These are phyloP conservation scores for Melangyna quadrimaculata DNA, from an alignment of 2,888 invertebrate genomes.

Conservation along the genomic window DNA sequence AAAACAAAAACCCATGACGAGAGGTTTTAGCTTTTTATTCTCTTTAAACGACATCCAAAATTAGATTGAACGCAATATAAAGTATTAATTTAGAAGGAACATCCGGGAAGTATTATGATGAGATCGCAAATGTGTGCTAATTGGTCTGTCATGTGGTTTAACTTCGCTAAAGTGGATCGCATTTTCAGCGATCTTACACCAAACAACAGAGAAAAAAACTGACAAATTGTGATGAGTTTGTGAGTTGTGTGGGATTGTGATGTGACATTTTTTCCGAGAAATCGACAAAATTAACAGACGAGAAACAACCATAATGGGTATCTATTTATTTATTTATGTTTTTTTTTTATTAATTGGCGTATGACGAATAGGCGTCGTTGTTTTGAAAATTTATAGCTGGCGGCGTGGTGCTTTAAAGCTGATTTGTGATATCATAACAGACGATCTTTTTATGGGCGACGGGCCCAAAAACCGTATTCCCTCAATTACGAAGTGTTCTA, in stretches of 20 bases:
- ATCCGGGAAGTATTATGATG: slow-evolving; percentile 67
- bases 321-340: slow-evolving; percentile 1
- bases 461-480: too few species aligned
- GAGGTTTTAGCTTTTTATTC: slow-evolving; percentile 14
- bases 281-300: slow-evolving; percentile 39
- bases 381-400: background rate
- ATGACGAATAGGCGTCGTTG: slow-evolving; percentile 51
- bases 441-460: too few species aligned
- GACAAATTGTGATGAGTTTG: slow-evolving; percentile 49
- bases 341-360: slow-evolving; percentile 62
- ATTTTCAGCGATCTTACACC: background rate
- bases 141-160: slow-evolving; percentile 71
- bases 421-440: background rate
- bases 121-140: slow-evolving; percentile 68
- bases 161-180: slow-evolving; percentile 41
- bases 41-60: slow-evolving; percentile 11
- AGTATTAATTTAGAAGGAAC: slow-evolving; percentile 44
- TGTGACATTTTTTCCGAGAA: slow-evolving; percentile 67
- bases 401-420: background rate
- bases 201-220: slow-evolving; percentile 19
- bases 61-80: slow-evolving; percentile 36
- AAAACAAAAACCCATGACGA: slow-evolving; percentile 37
- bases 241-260: slow-evolving; percentile 59
- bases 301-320: slow-evolving; percentile 9
- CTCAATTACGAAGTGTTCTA: too few species aligned